Evolutionary conservation across 2,888 invertebrate species (phyloP), one percentile per base, ranked within the genome.

Genomic region (Shargacucullia verbasci): DNA sequence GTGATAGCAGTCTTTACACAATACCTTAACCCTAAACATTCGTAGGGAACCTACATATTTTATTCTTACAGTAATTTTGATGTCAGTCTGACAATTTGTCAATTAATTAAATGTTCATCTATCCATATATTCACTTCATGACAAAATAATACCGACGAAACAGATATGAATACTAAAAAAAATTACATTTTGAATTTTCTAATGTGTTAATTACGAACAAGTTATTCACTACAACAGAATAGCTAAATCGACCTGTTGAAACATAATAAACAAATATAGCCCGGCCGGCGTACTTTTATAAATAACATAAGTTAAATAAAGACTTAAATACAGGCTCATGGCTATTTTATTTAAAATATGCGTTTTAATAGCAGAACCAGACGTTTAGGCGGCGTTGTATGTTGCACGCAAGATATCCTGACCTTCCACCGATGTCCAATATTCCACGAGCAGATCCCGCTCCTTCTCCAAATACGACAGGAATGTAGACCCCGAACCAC

Each of bases 391-490:
- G 59, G 43, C 46, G 38, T 55, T 64, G 52, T 76, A 69, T 20
- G 46, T 38, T 5, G 85, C 81, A 49, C 87, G 84, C 27, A 92
- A 66, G 41, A 84, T 58, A 49, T 87, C 94, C 83, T 97, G 97
- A 73, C 97, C 97, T 78, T 97, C 97, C 0, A 91, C 81, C 1
- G 96, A 96, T 62, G 95, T 95, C 98, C 98, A 98, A 79, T 96
- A 96, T 67, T 97, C 95, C 5, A 96, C 90, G 59, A 98, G 92
- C 29, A 96, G 88, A 75, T 95, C 95, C 55, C 95, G 95, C 86
- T 97, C 97, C 3, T 95, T 94, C 68, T 96, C 96, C 78, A 97
- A 90, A 44, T 95, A 94, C 25, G 94, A 89, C 71, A 95, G 95
- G 95, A 93, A 85, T 95, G 95, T 82, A 92, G 94, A 65, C 95